Conservation (phyloP, 2,888 invertebrate genomes). For the Sipunculus nudus region DNA sequence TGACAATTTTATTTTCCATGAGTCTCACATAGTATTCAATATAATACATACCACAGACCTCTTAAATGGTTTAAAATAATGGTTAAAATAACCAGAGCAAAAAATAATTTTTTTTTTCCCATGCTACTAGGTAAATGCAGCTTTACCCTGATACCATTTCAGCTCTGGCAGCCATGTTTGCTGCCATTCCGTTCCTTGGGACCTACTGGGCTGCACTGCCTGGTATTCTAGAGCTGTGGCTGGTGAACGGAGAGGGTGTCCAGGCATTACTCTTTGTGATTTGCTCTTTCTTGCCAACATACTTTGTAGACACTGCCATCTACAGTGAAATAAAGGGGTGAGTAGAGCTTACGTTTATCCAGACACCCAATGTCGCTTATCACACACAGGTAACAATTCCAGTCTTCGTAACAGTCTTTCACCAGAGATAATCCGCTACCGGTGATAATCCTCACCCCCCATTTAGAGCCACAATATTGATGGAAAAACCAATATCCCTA, state of each 20-base stretch:
- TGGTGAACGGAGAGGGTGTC: constrained; percentile 85
- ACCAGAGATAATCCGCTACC: neutral
- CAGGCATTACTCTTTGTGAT: constrained; percentile 83
- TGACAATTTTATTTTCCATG: no score
- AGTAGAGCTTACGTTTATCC: no score
- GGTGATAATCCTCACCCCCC: neutral
- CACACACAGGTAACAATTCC: no score
- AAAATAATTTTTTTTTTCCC: no score
- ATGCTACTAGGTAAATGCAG: no score
- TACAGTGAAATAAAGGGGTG: constrained; percentile 98
- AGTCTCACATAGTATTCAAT: no score
- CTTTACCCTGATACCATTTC: no score
- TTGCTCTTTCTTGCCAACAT: constrained; percentile 88
- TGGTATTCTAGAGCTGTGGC: constrained; percentile 93
- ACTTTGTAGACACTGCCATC: constrained; percentile 92
- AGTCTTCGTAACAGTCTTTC: neutral
- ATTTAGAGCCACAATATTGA: neutral
- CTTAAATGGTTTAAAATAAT: no score
- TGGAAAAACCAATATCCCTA: no score
- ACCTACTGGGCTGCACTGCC: constrained; percentile 96
- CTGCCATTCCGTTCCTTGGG: constrained; percentile 94
- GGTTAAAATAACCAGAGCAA: no score
- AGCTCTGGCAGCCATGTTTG: constrained; percentile 90
- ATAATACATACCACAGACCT: no score
- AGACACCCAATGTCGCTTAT: neutral